Evolutionary conservation across 2,797 vertebrate genomes (phyloP).

Genomic region (Adrianichthys oophorus): DNA sequence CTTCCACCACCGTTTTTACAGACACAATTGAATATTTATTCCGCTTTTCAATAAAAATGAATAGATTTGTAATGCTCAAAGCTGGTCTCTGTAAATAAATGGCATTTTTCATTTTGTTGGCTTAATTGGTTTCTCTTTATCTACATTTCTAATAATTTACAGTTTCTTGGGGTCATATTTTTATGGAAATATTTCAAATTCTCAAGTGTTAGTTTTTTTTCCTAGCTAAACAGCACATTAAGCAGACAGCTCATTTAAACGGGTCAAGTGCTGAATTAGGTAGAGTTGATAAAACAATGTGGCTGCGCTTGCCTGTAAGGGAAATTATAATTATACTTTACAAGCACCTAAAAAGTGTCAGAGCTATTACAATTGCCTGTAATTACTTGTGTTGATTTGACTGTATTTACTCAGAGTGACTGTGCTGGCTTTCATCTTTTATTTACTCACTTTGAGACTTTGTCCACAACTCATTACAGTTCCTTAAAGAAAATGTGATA

Average conservation of each 20-base stretch:
- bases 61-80: not conserved
- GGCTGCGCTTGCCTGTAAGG: not conserved
- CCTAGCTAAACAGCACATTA: not conserved
- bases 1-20: no score
- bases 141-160: not conserved
- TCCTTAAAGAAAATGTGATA: no score
- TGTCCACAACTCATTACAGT: not conserved
- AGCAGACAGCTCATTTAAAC: slow-evolving; percentile 8
- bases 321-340: slow-evolving; percentile 13
- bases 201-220: not conserved
- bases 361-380: slow-evolving; percentile 9
- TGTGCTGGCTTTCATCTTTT: not conserved
- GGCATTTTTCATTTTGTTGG: not conserved
- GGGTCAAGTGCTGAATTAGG: slow-evolving; percentile 14
- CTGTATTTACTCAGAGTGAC: slow-evolving; percentile 6
- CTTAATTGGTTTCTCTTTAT: slow-evolving; percentile 1
- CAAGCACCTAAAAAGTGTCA: not conserved
- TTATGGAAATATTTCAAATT: not conserved
- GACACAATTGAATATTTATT: no score
- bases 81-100: not conserved
- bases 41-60: no score
- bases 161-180: slow-evolving; percentile 11
- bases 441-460: not conserved
- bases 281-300: slow-evolving; percentile 4
- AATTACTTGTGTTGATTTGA: slow-evolving; percentile 23